Conservation (phyloP, 2,797 vertebrate genomes). For the Lindbergichthys nudifrons region DNA sequence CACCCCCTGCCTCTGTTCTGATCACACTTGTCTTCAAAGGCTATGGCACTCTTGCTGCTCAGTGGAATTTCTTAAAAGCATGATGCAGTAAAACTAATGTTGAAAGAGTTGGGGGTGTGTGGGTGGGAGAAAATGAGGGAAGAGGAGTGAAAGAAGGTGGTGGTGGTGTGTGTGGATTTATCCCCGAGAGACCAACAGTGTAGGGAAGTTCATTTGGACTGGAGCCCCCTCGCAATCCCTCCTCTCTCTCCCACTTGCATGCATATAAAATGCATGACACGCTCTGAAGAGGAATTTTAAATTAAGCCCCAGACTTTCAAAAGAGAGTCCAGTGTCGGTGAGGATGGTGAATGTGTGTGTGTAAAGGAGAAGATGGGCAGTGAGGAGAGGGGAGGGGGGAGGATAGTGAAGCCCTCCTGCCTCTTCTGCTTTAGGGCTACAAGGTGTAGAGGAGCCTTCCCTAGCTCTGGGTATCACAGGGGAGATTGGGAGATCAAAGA, state of each 20-base stretch:
- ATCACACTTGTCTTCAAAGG: constrained; percentile 84
- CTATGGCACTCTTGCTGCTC: constrained; percentile 58
- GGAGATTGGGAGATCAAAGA: constrained; percentile 81
- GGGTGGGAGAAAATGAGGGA: constrained; percentile 70
- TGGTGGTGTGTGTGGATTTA: constrained; percentile 30
- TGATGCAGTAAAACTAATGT: constrained; percentile 84
- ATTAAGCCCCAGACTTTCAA: constrained; percentile 80
- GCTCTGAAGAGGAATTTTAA: constrained; percentile 85
- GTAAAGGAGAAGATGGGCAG: constrained; percentile 55
- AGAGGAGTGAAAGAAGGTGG: constrained; percentile 46
- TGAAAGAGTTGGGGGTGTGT: constrained; percentile 71
- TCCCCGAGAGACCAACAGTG: constrained; percentile 69
- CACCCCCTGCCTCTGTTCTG: constrained; percentile 74
- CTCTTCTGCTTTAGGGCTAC: constrained; percentile 79
- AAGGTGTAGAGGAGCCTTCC: constrained; percentile 78
- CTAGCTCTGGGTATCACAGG: constrained; percentile 70
- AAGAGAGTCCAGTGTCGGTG: constrained; percentile 78
- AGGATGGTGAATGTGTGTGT: constrained; percentile 50
- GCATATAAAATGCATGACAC: constrained; percentile 85
- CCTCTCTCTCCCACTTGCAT: constrained; percentile 66
- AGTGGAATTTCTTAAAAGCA: constrained; percentile 80
- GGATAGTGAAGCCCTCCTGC: constrained; percentile 56
- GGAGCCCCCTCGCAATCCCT: constrained; percentile 55
- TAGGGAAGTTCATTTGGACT: constrained; percentile 79
- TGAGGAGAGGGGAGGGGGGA: constrained; percentile 26